Base-by-base conservation (phyloP, 2,888 invertebrate species). In the Apoda limacodes region DNA sequence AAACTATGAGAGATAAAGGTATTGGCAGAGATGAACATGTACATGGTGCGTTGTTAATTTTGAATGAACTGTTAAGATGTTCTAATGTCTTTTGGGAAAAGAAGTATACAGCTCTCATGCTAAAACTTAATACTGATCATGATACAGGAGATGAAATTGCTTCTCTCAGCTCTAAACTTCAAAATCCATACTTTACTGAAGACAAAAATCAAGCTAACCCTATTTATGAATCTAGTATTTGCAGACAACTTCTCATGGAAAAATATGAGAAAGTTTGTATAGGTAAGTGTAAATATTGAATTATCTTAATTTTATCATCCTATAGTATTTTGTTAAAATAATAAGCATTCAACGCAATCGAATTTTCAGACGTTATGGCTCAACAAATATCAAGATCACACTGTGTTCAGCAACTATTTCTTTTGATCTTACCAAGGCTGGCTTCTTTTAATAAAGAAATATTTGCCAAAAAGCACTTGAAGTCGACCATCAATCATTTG, bases 31-130 rank as follows among this genome's bases (percentile, higher is more conserved):
- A 98, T 58, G 98, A 98, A 58, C 86, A 93, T 62, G 88, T 93
- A 15, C 98, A 98, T 59, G 96, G 96, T 13, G 93, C 93, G 2
- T 78, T 98, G 6, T 82, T 98, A 25, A 91, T 98, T 26, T 82
- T 98, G 13, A 98, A 98, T 70, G 98, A 99, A 71, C 82, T 99
- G 1, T 80, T 99, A 12, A 84, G 97, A 27, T 93, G 93, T 61
- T 91, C 94, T 25, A 95, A 97, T 69, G 85, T 90, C 1, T 84
- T 86, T 19, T 95, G 94, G 93, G 94, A 95, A 54, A 84, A 87
- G 25, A 88, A 87, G 43, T 92, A 92, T 52, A 89, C 88, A 41
- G 78, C 81, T 6, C 64, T 94, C 1, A 89, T 90, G 76, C 84
- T 85, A 32, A 84, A 85, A 42, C 58, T 81, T 4, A 74, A 81